Evolutionary conservation across 1,140 invertebrate species (phyloP), one percentile per base, ranked within the genome.

Genomic region (Drosophila sulfurigaster): DNA sequence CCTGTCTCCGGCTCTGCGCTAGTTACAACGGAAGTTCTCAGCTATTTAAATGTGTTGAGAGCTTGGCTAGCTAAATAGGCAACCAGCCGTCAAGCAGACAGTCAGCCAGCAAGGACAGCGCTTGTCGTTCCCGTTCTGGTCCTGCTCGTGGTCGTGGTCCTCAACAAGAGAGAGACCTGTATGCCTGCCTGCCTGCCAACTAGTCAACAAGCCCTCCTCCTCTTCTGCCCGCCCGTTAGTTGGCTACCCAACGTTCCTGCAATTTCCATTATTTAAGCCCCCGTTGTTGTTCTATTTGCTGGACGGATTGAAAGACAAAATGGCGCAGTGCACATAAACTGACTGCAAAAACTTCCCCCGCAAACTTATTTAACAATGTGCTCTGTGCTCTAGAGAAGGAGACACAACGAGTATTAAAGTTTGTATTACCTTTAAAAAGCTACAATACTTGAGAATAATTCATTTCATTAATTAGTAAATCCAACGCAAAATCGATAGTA

Each of bases 31-130:
- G 76, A 78, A 83, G 80, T 78, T 88, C 71, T 75, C 3, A 89
- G 85, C 78, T 81, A 74, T 89, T 88, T 83, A 85, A 85, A 85
- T 88, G 75, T 79, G 83, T 81, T 88, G 70, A 81, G 82, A 81
- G 67, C 49, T 59, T 48, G 68, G 59, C 46, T 64, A 75, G 58
- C 73, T 66, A 70, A 78, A 74, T 71, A 71, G 67, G 67, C 66
- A 76, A 57, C 66, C 49, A 70, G 48, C 52, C 56, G 32, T 60
- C 58, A 16, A 62, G 52, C 30, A 58, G 48, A 67, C 52, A 58
- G 66, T 11, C 43, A 43, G 56, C 35, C 43, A 59, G 56, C 16
- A 35, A 54, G 51, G 30, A 54, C 54, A 57, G 54, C 54, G 15
- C 13, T 38, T 38, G 7, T 38, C 7, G 35, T 38, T 32, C 30